Conservation (phyloP, 2,113 vertebrate genomes). For the Cygnus buccinator region DNA sequence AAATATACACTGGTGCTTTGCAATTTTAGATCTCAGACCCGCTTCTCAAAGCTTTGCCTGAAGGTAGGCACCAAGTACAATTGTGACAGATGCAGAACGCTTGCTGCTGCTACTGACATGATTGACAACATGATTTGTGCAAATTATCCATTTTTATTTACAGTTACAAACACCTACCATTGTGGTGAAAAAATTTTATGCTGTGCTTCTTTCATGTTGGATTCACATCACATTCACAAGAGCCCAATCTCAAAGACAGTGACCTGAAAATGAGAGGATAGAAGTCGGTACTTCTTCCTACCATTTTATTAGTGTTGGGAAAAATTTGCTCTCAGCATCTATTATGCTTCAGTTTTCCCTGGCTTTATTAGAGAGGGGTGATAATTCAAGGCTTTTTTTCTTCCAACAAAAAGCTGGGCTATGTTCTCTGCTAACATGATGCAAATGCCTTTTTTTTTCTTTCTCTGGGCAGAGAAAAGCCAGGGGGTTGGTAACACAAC, state of each 20-base stretch:
- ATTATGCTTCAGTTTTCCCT: background rate
- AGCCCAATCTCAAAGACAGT: background rate
- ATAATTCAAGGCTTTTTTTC: background rate
- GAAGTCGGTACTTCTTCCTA: background rate
- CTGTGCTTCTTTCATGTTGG: background rate
- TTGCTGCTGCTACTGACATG: background rate
- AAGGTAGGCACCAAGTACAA: background rate
- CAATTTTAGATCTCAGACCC: background rate
- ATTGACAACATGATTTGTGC: background rate
- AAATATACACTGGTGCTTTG: background rate
- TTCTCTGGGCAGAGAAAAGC: background rate
- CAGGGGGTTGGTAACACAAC: background rate
- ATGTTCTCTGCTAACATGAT: background rate
- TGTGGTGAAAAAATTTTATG: background rate
- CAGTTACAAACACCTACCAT: background rate
- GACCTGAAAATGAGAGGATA: background rate
- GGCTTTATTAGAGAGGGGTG: background rate
- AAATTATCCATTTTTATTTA: background rate
- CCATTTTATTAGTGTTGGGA: background rate
- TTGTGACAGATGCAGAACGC: background rate
- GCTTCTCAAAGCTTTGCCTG: background rate
- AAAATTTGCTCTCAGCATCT: background rate
- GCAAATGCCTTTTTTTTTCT: background rate
- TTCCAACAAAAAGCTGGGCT: background rate
- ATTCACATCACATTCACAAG: rapidly evolving